Percentiles rank a stretch among this genome's conserved stretches.
These are phyloP conservation scores for Netelia inedita DNA, from an alignment of 2,888 invertebrate genomes.

Conservation along the genomic window DNA sequence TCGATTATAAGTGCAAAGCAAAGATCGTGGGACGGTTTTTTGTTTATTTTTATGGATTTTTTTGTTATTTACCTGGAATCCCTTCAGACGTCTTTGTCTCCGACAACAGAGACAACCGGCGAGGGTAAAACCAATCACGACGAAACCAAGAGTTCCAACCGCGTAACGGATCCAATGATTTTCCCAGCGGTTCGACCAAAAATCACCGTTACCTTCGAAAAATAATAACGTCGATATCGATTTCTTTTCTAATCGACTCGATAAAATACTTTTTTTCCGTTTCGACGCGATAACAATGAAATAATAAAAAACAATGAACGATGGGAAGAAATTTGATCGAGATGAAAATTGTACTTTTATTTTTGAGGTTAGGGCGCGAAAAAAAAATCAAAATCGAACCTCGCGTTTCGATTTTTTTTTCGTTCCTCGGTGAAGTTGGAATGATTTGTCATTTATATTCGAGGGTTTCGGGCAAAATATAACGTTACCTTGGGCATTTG, in stretches of 20 bases:
- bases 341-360: no score
- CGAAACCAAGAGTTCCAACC: constrained; percentile 78
- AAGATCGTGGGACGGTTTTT: not conserved
- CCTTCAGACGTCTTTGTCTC: constrained; percentile 81
- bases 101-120: constrained; percentile 83
- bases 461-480: not conserved
- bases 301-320: not conserved
- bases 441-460: not conserved
- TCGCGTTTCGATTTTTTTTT: not conserved
- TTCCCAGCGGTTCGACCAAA: constrained; percentile 76
- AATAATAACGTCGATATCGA: not conserved
- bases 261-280: constrained; percentile 28
- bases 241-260: constrained; percentile 44
- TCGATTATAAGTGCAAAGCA: constrained; percentile 17
- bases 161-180: constrained; percentile 79
- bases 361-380: no score
- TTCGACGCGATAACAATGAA: not conserved
- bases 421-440: not conserved
- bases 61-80: constrained; percentile 80
- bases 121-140: constrained; percentile 79
- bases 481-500: constrained; percentile 69
- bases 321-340: not conserved
- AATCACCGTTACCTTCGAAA: constrained; percentile 63
- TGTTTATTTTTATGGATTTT: not conserved
- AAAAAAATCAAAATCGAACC: not conserved